A percentile compares a stretch with the other conserved stretches of the same genome.
Evolutionary conservation across 2,888 invertebrate genomes (phyloP).

Genomic region (Cephus runcator): DNA sequence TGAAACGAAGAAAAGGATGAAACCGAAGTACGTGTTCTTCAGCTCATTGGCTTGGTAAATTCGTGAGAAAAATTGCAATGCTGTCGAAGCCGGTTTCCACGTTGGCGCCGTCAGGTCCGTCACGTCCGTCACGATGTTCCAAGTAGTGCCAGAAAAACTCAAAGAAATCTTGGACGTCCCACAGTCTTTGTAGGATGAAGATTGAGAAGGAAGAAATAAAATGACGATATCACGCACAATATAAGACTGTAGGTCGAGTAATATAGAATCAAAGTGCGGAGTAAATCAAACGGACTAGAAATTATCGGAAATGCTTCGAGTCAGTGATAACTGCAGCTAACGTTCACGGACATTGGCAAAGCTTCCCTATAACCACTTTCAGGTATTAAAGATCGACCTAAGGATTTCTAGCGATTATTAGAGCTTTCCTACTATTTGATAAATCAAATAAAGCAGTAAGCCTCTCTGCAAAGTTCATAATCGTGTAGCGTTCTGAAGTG

Average conservation of each 20-base stretch:
- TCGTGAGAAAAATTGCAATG: not conserved
- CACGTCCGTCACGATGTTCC: not conserved
- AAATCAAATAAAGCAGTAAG: not conserved
- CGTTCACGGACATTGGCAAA: conserved; percentile 31
- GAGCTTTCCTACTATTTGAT: not conserved
- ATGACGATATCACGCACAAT: not conserved
- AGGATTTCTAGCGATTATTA: conserved; percentile 18
- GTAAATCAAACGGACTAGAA: conserved; percentile 26
- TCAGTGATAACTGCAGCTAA: conserved; percentile 24
- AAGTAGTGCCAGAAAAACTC: not conserved
- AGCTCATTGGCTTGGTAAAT: not conserved
- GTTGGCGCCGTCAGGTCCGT: not conserved
- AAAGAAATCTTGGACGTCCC: not conserved
- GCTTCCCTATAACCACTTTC: conserved; percentile 31
- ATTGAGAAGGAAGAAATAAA: not conserved
- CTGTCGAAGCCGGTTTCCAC: not conserved
- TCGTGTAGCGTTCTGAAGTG: not conserved
- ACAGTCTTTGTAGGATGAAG: not conserved
- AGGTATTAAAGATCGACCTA: conserved; percentile 35
- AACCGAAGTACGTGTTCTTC: not conserved
- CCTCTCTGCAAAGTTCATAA: not conserved
- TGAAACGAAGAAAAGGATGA: not conserved
- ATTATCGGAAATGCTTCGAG: conserved; percentile 41
- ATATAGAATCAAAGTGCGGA: conserved; percentile 13
- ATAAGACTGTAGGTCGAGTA: not conserved